Conservation (phyloP, 1,140 invertebrate genomes). For the Vanessa atalanta region DNA sequence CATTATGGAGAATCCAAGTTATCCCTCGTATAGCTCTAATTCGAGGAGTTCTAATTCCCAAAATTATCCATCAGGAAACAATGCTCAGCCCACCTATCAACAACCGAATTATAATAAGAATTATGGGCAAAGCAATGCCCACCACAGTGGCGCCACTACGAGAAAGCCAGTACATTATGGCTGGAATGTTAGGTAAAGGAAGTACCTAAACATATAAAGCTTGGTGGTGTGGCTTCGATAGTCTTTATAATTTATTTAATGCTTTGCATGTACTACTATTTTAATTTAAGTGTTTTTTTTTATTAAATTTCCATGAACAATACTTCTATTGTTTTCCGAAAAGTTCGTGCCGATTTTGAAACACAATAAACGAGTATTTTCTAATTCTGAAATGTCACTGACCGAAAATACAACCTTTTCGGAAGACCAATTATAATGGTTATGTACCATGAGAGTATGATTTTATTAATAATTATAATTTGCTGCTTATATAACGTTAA, state of each 20-base stretch:
- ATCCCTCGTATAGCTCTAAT: constrained; percentile 65
- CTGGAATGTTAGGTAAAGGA: constrained; percentile 77
- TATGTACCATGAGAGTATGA: no score
- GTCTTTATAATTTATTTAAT: constrained; percentile 28
- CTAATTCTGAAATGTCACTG: no score
- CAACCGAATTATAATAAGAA: constrained; percentile 64
- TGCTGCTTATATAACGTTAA: background rate
- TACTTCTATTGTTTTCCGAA: no score
- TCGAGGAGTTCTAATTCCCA: constrained; percentile 66
- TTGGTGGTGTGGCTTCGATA: constrained; percentile 46
- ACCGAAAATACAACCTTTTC: no score
- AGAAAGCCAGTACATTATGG: constrained; percentile 69
- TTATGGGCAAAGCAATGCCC: constrained; percentile 62
- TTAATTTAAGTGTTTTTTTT: constrained; percentile 29
- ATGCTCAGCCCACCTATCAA: constrained; percentile 47
- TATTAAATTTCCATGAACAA: constrained; percentile 1
- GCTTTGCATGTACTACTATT: constrained; percentile 47
- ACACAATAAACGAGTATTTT: no score
- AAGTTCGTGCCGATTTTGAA: no score
- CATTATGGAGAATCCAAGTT: constrained; percentile 72
- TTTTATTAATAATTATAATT: background rate
- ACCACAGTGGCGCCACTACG: constrained; percentile 59
- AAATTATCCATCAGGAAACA: constrained; percentile 67
- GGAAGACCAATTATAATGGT: no score
- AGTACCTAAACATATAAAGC: constrained; percentile 28